phyloP scores from a whole-genome alignment of 2,797 vertebrate species.

The Dromococcyx pavoninus region DNA sequence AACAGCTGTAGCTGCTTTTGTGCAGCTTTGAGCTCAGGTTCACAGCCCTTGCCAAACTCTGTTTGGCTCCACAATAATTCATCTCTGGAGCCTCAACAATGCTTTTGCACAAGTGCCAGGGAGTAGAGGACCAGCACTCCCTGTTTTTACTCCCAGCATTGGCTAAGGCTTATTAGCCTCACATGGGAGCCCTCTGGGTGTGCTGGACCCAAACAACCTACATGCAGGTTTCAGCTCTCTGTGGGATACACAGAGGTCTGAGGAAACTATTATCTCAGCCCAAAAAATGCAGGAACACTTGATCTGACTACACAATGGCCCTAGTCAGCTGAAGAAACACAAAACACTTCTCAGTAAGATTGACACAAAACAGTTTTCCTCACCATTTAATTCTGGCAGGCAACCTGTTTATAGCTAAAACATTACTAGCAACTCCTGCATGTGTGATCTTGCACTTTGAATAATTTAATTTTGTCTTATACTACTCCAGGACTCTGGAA shows the following conservation, averaged over 20 bases:
- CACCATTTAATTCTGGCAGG: neutral
- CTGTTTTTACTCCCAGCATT: neutral
- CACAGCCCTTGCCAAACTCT: neutral
- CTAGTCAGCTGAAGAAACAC: neutral
- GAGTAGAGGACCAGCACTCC: neutral
- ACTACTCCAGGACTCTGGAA: neutral
- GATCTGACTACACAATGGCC: neutral
- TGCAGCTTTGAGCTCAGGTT: neutral
- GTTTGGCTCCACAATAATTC: neutral
- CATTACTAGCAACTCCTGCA: neutral
- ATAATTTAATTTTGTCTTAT: neutral
- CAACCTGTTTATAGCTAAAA: neutral
- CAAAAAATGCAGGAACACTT: neutral
- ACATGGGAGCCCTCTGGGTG: neutral
- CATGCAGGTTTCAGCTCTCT: neutral
- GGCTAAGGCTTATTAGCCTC: neutral
- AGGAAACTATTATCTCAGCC: neutral
- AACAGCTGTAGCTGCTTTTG: slow-evolving; percentile 13
- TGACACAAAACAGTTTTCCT: neutral
- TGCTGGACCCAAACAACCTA: neutral
- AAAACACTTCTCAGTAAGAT: neutral
- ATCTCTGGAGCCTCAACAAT: neutral
- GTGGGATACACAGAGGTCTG: neutral
- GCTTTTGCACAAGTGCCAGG: neutral
- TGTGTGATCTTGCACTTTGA: neutral